Evolutionary conservation across 2,888 invertebrate species (phyloP).

Genomic region (Mythimna vitellina): DNA sequence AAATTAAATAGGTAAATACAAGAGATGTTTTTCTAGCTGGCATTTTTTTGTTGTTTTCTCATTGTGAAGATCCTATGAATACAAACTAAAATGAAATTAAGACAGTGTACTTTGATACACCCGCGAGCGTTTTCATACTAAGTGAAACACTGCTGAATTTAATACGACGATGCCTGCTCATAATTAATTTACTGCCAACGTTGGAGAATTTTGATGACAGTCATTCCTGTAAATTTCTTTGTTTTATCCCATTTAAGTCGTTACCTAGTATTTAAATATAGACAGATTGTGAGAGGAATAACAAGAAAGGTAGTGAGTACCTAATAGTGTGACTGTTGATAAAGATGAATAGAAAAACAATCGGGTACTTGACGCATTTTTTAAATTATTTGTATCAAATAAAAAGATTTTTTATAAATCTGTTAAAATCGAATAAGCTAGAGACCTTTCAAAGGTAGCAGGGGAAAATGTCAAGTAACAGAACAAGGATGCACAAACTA

Average conservation of each 20-base stretch:
- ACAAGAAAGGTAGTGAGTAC: too few relatives aligned
- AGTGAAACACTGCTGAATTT: constrained; percentile 1
- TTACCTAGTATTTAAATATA: background rate
- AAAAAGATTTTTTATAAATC: too few relatives aligned
- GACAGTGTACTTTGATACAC: background rate
- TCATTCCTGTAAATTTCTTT: background rate
- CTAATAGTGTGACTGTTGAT: background rate
- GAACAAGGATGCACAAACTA: too few relatives aligned
- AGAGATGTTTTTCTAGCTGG: background rate
- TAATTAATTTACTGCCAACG: constrained; percentile 7
- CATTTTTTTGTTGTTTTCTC: background rate
- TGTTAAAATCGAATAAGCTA: too few relatives aligned
- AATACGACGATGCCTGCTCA: background rate
- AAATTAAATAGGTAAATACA: background rate
- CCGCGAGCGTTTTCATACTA: background rate
- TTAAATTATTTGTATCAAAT: too few relatives aligned
- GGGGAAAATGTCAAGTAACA: too few relatives aligned
- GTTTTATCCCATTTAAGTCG: background rate
- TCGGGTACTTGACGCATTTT: too few relatives aligned
- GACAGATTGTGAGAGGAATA: background rate
- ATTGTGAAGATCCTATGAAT: background rate
- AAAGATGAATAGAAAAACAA: too few relatives aligned
- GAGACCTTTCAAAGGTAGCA: too few relatives aligned
- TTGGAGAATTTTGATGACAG: background rate
- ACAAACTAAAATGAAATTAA: background rate